Evolutionary conservation across 2,113 vertebrate genomes (phyloP), one percentile per base, ranked within the genome.

Genomic region (Bathybates hornii): DNA sequence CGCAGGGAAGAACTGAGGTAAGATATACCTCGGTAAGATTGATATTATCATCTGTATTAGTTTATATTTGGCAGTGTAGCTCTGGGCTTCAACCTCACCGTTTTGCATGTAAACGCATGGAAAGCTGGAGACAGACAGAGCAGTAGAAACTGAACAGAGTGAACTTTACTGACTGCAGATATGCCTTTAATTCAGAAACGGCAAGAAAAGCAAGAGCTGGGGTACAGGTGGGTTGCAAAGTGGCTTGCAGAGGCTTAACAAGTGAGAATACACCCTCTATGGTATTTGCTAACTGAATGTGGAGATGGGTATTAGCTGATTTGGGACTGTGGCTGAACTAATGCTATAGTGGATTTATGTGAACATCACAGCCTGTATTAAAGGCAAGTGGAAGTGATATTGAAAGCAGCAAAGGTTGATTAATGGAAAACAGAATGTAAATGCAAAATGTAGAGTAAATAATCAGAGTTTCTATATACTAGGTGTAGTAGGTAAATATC

Each of bases 1-100:
- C 96, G 98, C 61, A 96, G 98, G 38, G 98, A 99, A 87, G 98
- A 99, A 80, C 98, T 99, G 83, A 97, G 98, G 98, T 99, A 57
- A 87, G 80, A 63, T 8, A 3, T 32, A 0, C 1, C 63, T 14
- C n/a, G 13, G 12, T 38, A 68, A 71, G 66, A 71, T 1, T 71
- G 66, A 14, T 73, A 24, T 73, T 45, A 27, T 43, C 14, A 0
- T 29, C 43, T 48, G 68, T 29, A 45, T 48, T 45, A 2, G 17
- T 78, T 32, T 32, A n/a, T 13, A 50, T n/a, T n/a, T 78, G 43
- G 1, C 43, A 32, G 71, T n/a, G 45, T 1, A 19, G 27, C 4
- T 78, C 10, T 78, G 45, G 16, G 27, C 71, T 50, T 48, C 9
- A 29, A n/a, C 71, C 0, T 0, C 41, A 11, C 6, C 0, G 1